Conservation (phyloP, 2,113 vertebrate genomes). For the Paracanthobrama guichenoti region DNA sequence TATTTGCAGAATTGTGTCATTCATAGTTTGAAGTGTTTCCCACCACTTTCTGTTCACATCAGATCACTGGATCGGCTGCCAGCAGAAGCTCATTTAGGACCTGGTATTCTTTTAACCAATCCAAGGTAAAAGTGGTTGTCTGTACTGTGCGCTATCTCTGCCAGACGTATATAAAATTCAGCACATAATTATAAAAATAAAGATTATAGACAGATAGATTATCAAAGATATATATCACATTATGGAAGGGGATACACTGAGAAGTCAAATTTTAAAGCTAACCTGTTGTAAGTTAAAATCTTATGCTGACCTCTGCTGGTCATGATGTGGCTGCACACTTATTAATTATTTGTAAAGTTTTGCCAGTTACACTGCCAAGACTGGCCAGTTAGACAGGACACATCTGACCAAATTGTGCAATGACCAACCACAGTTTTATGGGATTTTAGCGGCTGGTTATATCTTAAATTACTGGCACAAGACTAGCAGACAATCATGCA, state of each 20-base stretch:
- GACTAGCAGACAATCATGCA: not conserved
- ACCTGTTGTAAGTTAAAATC: not conserved
- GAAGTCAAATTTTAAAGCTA: not conserved
- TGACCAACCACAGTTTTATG: too few relatives aligned
- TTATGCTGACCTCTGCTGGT: slow-evolving; percentile 41
- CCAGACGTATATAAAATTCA: not conserved
- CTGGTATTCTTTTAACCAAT: not conserved
- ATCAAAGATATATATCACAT: not conserved
- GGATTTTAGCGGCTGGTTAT: too few relatives aligned
- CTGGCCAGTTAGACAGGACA: too few relatives aligned
- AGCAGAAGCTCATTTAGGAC: not conserved
- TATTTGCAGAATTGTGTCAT: not conserved
- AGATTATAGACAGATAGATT: not conserved
- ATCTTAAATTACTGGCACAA: not conserved
- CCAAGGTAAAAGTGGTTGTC: not conserved
- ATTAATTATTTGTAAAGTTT: not conserved
- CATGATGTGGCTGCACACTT: not conserved
- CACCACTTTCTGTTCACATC: not conserved
- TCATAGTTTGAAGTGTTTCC: not conserved
- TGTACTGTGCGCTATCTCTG: not conserved
- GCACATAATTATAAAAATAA: not conserved
- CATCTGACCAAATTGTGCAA: too few relatives aligned
- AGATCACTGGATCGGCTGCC: not conserved
- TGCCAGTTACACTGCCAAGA: not conserved
- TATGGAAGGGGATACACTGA: not conserved